Base-by-base conservation (phyloP, 2,888 invertebrate species). In the Tachina fera region DNA sequence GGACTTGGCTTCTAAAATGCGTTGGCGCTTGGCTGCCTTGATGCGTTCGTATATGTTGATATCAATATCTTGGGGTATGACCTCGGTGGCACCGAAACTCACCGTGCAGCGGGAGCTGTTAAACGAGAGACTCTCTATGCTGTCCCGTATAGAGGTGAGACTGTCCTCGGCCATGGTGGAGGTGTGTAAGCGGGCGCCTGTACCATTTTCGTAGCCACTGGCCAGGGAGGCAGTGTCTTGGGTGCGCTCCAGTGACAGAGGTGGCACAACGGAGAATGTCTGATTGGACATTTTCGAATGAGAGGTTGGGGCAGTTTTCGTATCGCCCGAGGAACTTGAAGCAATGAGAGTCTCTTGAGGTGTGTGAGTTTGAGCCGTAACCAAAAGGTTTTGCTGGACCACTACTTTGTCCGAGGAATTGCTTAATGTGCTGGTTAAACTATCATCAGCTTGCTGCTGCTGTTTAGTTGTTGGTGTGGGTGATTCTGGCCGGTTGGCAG, bases 111-210 rank as follows among this genome's bases (percentile, higher is more conserved):
- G 90, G n/a, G 92, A 93, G 58, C 92, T 93, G 81, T 90, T 90
- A 87, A 92, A 92, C 58, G 93, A 92, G 14, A 93, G 88, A 76
- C 93, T 92, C 81, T 93, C 93, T 60, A 92, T 90, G 88, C 92
- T 92, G 47, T 88, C 88, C 22, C 90, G 90, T 71, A 92, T 85
- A 49, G 93, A 93, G 39, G 92, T 91, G 16, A 92, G 89, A 51
- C 92, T 93, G 63, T 90, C 93, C 47, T 92, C 93, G 41, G 92
- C 92, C 90, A 92, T 86, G 9, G 93, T 92, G 60, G 92, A 92
- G 78, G 92, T 90, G 75, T 92, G 91, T 39, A 88, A 86, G 75
- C 88, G 88, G n/a, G 86, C 88, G 4, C 85, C 84, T 1, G 83
- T 87, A 14, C 88, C 89, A 79, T 88, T 91, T 84, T 90, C 91